These are phyloP conservation scores for Ptilorrhoa leucosticta DNA, from an alignment of 2,113 vertebrate genomes.

Conservation along the genomic window DNA sequence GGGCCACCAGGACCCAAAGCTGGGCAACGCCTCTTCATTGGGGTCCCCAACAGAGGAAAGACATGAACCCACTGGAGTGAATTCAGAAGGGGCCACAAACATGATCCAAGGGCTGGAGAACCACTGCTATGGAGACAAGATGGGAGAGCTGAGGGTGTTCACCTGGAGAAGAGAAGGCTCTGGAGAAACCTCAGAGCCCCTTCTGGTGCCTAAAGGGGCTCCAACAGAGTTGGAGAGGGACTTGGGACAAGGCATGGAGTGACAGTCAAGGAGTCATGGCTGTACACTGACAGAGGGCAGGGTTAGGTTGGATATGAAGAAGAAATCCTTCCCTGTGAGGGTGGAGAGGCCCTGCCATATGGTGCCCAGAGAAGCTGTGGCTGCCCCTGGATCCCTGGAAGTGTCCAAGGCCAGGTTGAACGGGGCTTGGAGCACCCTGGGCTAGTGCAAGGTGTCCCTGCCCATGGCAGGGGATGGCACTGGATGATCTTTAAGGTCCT, in stretches of 20 bases:
- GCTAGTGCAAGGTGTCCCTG: neutral
- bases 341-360: neutral
- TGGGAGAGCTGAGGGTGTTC: neutral
- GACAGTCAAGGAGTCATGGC: neutral
- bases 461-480: neutral
- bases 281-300: neutral
- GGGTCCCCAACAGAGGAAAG: neutral
- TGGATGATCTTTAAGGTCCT: neutral
- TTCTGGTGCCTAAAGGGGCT: neutral
- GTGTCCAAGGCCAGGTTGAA: neutral
- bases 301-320: too few relatives aligned
- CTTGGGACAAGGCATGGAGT: accelerated
- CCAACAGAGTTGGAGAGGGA: neutral
- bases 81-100: neutral
- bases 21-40: accelerated
- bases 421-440: accelerated
- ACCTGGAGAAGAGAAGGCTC: neutral
- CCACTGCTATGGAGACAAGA: neutral
- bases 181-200: neutral
- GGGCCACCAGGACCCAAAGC: neutral
- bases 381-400: neutral
- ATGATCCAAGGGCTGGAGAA: neutral
- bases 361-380: neutral
- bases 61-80: neutral
- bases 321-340: accelerated